Percentiles rank a stretch among this genome's conserved stretches.
Conservation (phyloP, 2,113 vertebrate genomes). For the Sciurus niger region DNA sequence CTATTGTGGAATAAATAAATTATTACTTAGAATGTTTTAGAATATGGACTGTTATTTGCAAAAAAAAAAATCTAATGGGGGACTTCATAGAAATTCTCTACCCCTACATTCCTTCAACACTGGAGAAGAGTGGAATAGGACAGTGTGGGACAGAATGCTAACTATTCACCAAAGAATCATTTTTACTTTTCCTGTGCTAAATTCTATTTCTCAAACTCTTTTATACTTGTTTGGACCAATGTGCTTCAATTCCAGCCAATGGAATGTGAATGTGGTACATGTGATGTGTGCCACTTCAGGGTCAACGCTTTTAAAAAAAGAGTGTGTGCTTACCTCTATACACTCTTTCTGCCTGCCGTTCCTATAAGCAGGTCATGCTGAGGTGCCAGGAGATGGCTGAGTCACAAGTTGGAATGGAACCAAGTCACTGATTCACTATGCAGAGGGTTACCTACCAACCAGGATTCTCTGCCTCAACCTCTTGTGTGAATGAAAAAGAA, state of each 20-base stretch:
- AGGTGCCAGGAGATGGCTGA: background rate
- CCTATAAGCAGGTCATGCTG: too few species aligned
- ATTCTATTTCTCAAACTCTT: background rate
- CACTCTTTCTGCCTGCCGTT: background rate
- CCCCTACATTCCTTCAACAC: background rate
- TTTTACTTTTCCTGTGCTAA: background rate
- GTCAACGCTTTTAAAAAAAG: background rate
- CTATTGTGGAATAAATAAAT: constrained; percentile 6
- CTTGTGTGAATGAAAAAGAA: background rate
- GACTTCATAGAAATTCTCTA: background rate
- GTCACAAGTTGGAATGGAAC: background rate
- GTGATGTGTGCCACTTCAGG: background rate
- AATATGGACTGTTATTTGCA: constrained; percentile 31
- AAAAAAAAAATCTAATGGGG: background rate
- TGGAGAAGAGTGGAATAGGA: background rate
- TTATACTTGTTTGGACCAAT: background rate
- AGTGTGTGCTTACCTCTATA: background rate
- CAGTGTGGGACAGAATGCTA: background rate
- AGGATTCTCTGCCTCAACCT: background rate
- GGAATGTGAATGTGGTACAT: background rate
- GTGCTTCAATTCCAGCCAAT: background rate
- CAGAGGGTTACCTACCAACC: background rate
- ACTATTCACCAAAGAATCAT: background rate
- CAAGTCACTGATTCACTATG: background rate
- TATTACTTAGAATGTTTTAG: constrained; percentile 21